A percentile compares a stretch with the other conserved stretches of the same genome.
These are phyloP conservation scores for Halcyon leucocephala DNA, from an alignment of 2,797 vertebrate species.

Conservation along the genomic window DNA sequence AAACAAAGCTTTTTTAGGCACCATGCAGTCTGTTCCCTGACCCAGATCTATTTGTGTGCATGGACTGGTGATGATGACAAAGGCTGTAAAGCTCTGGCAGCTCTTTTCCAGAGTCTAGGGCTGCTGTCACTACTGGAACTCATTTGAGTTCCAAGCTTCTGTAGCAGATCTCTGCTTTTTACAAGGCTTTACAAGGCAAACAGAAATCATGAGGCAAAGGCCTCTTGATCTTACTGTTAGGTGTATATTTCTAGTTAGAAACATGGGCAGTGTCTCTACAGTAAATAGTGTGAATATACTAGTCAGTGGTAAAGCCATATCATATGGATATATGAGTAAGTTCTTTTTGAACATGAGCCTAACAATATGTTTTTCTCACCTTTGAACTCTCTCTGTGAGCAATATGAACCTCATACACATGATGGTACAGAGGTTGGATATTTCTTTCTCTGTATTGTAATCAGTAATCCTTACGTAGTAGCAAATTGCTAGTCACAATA, in stretches of 20 bases:
- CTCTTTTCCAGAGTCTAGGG: background rate
- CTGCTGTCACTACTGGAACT: background rate
- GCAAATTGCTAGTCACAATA: background rate
- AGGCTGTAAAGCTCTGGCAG: background rate
- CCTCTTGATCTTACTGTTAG: background rate
- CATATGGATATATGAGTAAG: background rate
- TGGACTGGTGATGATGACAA: background rate
- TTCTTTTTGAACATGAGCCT: background rate
- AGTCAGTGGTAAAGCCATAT: background rate
- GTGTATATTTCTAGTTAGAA: background rate
- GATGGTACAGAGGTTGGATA: background rate
- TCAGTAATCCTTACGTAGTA: background rate
- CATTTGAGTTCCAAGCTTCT: background rate
- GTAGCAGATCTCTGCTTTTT: background rate
- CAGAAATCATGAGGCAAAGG: background rate
- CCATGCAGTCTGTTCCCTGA: background rate
- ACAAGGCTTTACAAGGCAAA: background rate
- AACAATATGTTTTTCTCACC: background rate
- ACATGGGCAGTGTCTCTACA: background rate
- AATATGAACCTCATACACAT: background rate
- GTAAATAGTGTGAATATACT: background rate
- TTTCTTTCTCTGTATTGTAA: background rate
- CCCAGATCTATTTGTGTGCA: background rate
- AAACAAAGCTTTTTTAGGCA: background rate
- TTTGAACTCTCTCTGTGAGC: background rate